phyloP scores from a whole-genome alignment of 2,888 invertebrate genomes.

The Bembecia ichneumoniformis region DNA sequence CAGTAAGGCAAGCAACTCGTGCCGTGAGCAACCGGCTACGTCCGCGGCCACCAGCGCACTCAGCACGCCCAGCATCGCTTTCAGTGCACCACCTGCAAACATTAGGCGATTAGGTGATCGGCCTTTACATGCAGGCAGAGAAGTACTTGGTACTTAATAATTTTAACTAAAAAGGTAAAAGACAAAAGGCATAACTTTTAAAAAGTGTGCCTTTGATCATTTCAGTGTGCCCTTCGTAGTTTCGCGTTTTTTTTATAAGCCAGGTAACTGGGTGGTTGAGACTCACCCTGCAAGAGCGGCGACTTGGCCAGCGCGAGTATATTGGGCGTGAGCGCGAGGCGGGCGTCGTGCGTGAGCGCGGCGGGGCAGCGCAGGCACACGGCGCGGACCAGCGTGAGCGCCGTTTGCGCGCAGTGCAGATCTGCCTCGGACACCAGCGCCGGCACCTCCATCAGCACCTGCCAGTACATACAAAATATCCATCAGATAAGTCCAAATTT shows the following conservation, averaged over 20 bases:
- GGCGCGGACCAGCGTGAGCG: slow-evolving; percentile 85
- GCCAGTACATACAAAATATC: background rate
- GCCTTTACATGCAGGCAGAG: too few relatives aligned
- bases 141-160: too few relatives aligned
- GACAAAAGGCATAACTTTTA: too few relatives aligned
- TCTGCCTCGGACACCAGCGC: slow-evolving; percentile 94
- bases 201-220: too few relatives aligned
- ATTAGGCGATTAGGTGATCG: too few relatives aligned
- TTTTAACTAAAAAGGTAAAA: too few relatives aligned
- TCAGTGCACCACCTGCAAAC: slow-evolving; percentile 84
- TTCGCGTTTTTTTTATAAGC: too few relatives aligned
- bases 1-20: slow-evolving; percentile 83
- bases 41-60: slow-evolving; percentile 90
- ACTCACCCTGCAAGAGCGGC: slow-evolving; percentile 87
- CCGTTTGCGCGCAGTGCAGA: slow-evolving; percentile 95
- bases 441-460: slow-evolving; percentile 90
- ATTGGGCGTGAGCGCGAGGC: slow-evolving; percentile 84
- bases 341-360: slow-evolving; percentile 80
- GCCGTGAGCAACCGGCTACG: slow-evolving; percentile 84
- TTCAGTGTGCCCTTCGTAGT: too few relatives aligned
- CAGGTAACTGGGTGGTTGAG: too few relatives aligned
- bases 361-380: slow-evolving; percentile 84
- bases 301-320: slow-evolving; percentile 90
- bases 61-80: slow-evolving; percentile 92
- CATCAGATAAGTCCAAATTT: too few relatives aligned